Evolutionary conservation across 2,888 invertebrate genomes (phyloP).

Genomic region (Tribolium freemani): DNA sequence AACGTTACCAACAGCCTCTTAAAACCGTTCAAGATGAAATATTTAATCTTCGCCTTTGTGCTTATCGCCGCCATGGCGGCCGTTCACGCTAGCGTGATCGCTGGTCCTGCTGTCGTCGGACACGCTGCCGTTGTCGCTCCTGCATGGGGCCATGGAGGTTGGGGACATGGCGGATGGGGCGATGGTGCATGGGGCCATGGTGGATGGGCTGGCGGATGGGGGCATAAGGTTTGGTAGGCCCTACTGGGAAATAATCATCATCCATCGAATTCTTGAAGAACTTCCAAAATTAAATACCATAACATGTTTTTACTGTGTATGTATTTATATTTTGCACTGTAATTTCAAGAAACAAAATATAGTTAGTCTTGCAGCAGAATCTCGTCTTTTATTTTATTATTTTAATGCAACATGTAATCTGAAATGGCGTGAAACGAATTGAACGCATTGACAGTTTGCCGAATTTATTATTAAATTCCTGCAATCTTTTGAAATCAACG

Average conservation of each 20-base stretch:
- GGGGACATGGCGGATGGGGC: constrained; percentile 46
- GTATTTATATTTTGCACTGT: constrained; percentile 38
- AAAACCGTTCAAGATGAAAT: constrained; percentile 28
- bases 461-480: constrained; percentile 33
- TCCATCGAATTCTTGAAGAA: constrained; percentile 25
- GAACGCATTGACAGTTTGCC: neutral
- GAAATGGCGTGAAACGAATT: too few species aligned
- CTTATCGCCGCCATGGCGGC: constrained; percentile 39
- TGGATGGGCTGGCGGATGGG: constrained; percentile 43
- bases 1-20: constrained; percentile 16
- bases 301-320: constrained; percentile 29
- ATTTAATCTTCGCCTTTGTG: constrained; percentile 25
- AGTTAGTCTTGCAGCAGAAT: constrained; percentile 27
- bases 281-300: constrained; percentile 22
- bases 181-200: constrained; percentile 33
- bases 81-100: constrained; percentile 18
- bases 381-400: constrained; percentile 2
- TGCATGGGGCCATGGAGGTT: constrained; percentile 38
- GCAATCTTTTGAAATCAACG: neutral
- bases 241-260: neutral
- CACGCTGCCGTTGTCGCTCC: constrained; percentile 35
- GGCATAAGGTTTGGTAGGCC: constrained; percentile 30
- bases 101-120: constrained; percentile 2
- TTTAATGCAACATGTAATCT: too few species aligned
- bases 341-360: constrained; percentile 39